Evolutionary conservation across 2,888 invertebrate species (phyloP).

Genomic region (Pachymerium ferrugineum): DNA sequence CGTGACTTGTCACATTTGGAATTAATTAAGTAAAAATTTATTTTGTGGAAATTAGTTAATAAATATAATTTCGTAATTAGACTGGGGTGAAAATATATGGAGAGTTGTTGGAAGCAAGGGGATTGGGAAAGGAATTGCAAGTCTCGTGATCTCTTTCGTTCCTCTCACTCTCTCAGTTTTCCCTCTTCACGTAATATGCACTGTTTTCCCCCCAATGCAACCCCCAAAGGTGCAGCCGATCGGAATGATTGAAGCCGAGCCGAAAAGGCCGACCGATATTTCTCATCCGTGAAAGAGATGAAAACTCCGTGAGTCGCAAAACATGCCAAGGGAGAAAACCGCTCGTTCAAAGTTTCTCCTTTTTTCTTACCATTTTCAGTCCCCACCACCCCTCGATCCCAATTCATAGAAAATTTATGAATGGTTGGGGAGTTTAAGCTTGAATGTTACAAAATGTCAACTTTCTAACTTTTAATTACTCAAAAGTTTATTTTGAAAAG

Average conservation of each 20-base stretch:
- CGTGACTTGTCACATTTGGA: neutral
- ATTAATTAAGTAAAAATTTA: no score
- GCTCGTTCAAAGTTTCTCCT: neutral
- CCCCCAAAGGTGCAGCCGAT: constrained; percentile 10
- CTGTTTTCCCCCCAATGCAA: neutral
- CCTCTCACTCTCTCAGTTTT: neutral
- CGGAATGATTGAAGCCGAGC: constrained; percentile 15
- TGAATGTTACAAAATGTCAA: neutral
- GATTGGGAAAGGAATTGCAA: neutral
- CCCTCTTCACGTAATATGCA: neutral
- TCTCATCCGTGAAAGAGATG: constrained; percentile 18
- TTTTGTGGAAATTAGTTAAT: neutral
- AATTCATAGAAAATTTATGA: constrained; percentile 3
- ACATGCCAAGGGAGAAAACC: constrained; percentile 11
- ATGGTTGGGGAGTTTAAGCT: neutral
- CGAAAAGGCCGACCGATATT: constrained; percentile 21
- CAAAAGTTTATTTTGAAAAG: no score
- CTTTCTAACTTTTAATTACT: neutral
- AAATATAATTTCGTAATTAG: no score
- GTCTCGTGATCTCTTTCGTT: no score
- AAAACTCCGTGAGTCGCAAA: constrained; percentile 21
- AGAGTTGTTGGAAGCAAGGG: neutral
- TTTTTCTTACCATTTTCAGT: neutral
- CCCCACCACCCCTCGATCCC: neutral
- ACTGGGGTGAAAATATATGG: no score